Conservation (phyloP, 1,140 invertebrate genomes). For the Tachypleus tridentatus region DNA sequence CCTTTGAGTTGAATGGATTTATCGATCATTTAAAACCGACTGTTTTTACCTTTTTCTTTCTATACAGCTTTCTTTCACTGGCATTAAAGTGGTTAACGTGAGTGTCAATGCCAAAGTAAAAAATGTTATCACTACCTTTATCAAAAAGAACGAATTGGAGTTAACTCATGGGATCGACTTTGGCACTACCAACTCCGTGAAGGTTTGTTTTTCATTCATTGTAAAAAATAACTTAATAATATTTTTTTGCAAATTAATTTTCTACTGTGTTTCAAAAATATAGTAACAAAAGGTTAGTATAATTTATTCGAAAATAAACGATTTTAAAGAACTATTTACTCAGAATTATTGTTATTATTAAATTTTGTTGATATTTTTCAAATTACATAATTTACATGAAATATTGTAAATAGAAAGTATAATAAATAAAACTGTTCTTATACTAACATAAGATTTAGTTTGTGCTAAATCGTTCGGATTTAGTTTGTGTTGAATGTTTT, state of each 20-base stretch:
- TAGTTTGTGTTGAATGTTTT: no score
- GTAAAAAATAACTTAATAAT: neutral
- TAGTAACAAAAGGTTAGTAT: neutral
- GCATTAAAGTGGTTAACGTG: conserved; percentile 5
- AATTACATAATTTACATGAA: no score
- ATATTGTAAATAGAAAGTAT: no score
- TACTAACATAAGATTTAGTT: no score
- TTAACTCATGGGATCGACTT: conserved; percentile 12
- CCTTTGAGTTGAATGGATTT: no score
- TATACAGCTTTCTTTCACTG: conserved; percentile 9
- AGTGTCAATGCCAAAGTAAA: conserved; percentile 9
- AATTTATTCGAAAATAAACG: neutral
- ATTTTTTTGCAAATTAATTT: neutral
- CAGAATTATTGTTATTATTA: neutral
- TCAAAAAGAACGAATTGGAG: conserved; percentile 9
- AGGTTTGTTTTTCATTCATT: neutral
- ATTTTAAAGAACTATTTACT: neutral
- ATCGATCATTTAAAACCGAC: no score
- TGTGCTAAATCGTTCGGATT: no score
- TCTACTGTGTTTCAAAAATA: neutral
- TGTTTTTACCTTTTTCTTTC: no score
- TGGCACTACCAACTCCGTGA: conserved; percentile 7
- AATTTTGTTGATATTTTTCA: no score
- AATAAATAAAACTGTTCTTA: no score
- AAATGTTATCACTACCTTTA: conserved; percentile 15